Conservation (phyloP, 2,888 invertebrate species). For the Dione vanillae region DNA sequence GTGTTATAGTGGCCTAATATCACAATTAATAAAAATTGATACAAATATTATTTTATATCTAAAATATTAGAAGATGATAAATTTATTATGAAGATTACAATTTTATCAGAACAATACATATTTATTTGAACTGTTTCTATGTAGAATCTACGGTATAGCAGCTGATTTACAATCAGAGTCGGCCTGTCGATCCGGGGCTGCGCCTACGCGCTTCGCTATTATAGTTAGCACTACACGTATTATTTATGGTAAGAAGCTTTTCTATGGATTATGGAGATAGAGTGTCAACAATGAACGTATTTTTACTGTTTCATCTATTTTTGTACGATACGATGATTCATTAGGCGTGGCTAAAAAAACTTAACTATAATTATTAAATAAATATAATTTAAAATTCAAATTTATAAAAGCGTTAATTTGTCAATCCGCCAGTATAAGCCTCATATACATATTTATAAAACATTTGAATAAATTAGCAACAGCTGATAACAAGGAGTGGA, state of each 20-base stretch:
- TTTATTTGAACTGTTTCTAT: conserved; percentile 47
- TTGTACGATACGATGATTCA: conserved; percentile 15
- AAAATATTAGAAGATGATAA: conserved; percentile 14
- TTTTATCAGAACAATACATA: conserved; percentile 33
- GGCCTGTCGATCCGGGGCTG: conserved; percentile 76
- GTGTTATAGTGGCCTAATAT: background rate
- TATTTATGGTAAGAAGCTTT: conserved; percentile 84
- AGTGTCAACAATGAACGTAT: conserved; percentile 75
- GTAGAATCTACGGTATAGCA: conserved; percentile 41
- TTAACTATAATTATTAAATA: conserved; percentile 2
- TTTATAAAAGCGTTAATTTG: conserved; percentile 17
- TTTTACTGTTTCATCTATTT: conserved; percentile 41
- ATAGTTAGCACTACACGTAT: conserved; percentile 80
- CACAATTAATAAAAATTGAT: background rate
- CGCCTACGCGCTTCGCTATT: conserved; percentile 78
- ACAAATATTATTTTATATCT: background rate
- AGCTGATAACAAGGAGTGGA: background rate
- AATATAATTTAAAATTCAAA: conserved; percentile 1
- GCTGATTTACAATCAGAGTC: conserved; percentile 82
- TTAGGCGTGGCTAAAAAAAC: conserved; percentile 9
- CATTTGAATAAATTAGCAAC: conserved; percentile 25
- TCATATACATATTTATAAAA: conserved; percentile 1
- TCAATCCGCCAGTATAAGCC: conserved; percentile 15
- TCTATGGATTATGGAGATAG: conserved; percentile 78
- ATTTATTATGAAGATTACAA: conserved; percentile 14